Base-by-base conservation (phyloP, 2,888 invertebrate species). In the Tenthredo notha region DNA sequence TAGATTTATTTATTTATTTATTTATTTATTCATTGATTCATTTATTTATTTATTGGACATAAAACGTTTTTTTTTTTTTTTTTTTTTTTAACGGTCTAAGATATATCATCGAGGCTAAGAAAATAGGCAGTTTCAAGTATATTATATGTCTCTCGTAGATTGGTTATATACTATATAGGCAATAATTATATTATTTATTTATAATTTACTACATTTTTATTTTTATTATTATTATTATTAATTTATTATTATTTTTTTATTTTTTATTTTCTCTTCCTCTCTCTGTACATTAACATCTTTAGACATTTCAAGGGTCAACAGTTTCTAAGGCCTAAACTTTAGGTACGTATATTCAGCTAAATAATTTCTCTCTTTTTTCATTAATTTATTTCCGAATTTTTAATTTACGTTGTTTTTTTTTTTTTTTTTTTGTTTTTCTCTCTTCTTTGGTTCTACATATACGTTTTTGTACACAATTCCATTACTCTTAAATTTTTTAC, bases 311-410 rank as follows among this genome's bases (percentile, higher is more conserved):
- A 88, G 88, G 90, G 88, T 91, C 89, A 90, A 90, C 89, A 89
- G 86, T 88, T 89, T 87, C 91, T 90, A 92, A 92, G 91, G 91
- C 91, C 91, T 92, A 91, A 88, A 87, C 84, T 88, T 90, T 89
- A 91, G 90, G 90, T 91, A 92, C 91, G 89, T 89, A 88, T 86
- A 88, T 86, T 87, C 75, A 87, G 83, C 86, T 87, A 87, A 84
- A 72, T 74, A 74, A 83, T 87, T 83, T 5, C 61, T 43, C 43
- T 80, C 43, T 86, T 43, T 43, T 58, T 84, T 50, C 12, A 80
- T 54, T 74, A 15, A 40, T 65, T 67, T 78, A 67, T 78, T 70
- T 67, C 67, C 85, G 21, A 78, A 67, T 58, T 37, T 65, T 77
- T 40, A 15, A 80, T 80, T 43, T 40, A 47, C 15, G 47, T 75